phyloP scores from a whole-genome alignment of 2,888 invertebrate species.

The Spodoptera littoralis region DNA sequence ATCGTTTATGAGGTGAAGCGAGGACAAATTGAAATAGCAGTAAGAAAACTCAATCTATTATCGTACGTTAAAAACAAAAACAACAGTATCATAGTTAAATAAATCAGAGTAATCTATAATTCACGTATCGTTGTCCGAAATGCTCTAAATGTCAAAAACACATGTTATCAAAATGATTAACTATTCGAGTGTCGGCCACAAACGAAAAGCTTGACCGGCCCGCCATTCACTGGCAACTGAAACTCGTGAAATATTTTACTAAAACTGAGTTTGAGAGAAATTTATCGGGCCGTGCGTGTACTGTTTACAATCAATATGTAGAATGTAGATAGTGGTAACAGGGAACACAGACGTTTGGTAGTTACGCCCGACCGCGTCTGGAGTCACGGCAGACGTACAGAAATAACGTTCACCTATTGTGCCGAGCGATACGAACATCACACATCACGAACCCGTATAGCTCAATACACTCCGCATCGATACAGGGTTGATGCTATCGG shows the following conservation, averaged over 20 bases:
- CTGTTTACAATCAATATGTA: constrained; percentile 57
- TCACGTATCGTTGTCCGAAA: background rate
- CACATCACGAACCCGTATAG: constrained; percentile 65
- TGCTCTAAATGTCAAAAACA: constrained; percentile 27
- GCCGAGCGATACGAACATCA: constrained; percentile 70
- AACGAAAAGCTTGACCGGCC: constrained; percentile 28
- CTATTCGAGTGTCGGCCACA: constrained; percentile 15
- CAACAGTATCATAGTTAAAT: background rate
- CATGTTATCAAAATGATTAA: constrained; percentile 27
- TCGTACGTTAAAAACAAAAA: no score
- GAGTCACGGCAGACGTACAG: constrained; percentile 73
- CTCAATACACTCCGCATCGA: constrained; percentile 58
- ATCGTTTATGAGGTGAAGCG: no score
- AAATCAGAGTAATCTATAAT: no score
- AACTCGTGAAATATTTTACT: constrained; percentile 28
- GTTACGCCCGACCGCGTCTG: constrained; percentile 62
- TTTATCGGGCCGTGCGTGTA: constrained; percentile 44
- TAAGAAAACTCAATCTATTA: no score
- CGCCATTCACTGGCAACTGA: constrained; percentile 18
- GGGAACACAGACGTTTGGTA: constrained; percentile 44
- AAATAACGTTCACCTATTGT: constrained; percentile 86
- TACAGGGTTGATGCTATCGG: constrained; percentile 47
- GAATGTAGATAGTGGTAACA: constrained; percentile 46
- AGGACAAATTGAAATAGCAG: no score
- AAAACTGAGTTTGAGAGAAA: constrained; percentile 27